phyloP scores from a whole-genome alignment of 2,113 vertebrate species.

The Cepphus grylle region DNA sequence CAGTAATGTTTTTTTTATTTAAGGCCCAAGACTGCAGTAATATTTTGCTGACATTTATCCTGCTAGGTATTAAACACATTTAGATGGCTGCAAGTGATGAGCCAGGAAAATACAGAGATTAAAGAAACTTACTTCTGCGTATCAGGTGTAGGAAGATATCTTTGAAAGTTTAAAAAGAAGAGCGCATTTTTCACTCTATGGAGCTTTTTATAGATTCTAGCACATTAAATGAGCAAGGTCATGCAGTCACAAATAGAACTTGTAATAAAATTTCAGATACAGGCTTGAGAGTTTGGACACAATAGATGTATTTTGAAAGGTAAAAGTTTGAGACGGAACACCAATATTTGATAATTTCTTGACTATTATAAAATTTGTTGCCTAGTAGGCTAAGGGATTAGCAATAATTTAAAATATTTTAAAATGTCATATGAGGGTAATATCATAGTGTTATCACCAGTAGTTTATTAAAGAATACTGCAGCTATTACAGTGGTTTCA shows the following conservation, averaged over 20 bases:
- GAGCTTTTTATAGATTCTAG: not conserved
- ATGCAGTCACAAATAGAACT: not conserved
- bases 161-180: not conserved
- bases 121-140: not conserved
- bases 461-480: not conserved
- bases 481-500: not conserved
- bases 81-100: not conserved
- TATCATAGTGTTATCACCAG: not conserved
- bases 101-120: not conserved
- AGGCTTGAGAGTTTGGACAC: not conserved
- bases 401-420: not conserved
- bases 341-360: not conserved
- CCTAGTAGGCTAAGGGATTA: not conserved
- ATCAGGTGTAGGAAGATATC: not conserved
- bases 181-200: not conserved
- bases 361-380: not conserved
- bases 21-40: not conserved
- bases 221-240: not conserved
- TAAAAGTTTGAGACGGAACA: not conserved
- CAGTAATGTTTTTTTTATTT: not conserved
- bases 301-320: not conserved
- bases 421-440: not conserved
- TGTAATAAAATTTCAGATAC: not conserved
- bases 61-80: not conserved
- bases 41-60: not conserved